Evolutionary conservation across 2,888 invertebrate species (phyloP).

Genomic region (Xestia sexstrigata): DNA sequence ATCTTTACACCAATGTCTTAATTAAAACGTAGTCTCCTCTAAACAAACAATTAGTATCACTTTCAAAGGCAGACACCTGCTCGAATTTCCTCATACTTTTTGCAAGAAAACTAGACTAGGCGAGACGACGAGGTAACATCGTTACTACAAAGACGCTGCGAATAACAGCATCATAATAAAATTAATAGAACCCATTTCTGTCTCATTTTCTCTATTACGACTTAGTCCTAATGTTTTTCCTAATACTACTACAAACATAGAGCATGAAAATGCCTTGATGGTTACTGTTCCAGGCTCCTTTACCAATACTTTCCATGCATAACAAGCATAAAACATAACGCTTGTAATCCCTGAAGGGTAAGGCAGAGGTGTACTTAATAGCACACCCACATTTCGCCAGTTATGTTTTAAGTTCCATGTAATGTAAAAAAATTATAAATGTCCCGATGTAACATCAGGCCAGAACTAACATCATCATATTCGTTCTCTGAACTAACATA

Average conservation of each 20-base stretch:
- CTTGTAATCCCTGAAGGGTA: no score
- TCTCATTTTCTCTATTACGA: constrained; percentile 41
- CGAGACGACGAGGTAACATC: constrained; percentile 28
- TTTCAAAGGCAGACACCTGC: constrained; percentile 22
- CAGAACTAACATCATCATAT: no score
- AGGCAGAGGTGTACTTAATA: no score
- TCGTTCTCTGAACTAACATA: no score
- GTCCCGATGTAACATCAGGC: no score
- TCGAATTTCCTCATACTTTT: constrained; percentile 16
- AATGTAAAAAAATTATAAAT: no score
- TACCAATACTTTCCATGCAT: no score
- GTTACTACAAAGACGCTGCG: constrained; percentile 41
- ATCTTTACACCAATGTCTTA: background rate
- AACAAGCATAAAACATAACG: no score
- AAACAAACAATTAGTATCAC: background rate
- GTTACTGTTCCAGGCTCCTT: no score
- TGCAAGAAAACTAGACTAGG: constrained; percentile 28
- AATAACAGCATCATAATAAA: constrained; percentile 56
- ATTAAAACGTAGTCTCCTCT: background rate
- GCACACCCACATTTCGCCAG: no score
- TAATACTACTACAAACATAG: constrained; percentile 25
- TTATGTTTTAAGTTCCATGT: no score
- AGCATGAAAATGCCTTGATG: background rate
- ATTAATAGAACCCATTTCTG: constrained; percentile 52
- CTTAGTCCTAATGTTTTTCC: constrained; percentile 40